Evolutionary conservation across 2,888 invertebrate genomes (phyloP), one percentile per base, ranked within the genome.

Genomic region (Drosophila siamana): DNA sequence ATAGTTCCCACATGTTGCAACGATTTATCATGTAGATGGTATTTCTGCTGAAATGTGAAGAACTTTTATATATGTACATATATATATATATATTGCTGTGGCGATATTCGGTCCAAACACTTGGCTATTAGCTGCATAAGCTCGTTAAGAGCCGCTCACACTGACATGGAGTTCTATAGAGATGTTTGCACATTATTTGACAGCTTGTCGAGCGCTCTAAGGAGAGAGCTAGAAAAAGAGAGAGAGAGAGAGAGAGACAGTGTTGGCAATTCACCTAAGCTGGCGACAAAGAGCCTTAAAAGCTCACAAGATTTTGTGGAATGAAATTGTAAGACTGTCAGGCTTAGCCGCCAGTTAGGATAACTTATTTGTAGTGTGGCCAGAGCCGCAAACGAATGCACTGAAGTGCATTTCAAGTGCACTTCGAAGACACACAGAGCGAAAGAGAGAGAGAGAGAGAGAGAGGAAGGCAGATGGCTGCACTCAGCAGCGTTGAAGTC

Each of bases 371-470:
- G 62, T 54, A 40, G 75, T 36, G 15, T 54, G 64, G 44, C 9
- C 52, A 48, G 61, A 47, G 63, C 16, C 26, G 55, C 50, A 40
- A 59, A 19, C 56, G 70, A 75, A 64, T 74, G 70, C 71, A 62
- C 51, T 44, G 15, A 55, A 74, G 77, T 74, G 77, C 65, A 62
- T 43, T 59, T 66, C 47, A 40, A 74, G 77, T 59, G 52, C 59
- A 56, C 63, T 63, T 52, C 15, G 61, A 57, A 28, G 30, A 13
- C 36, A 15, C 7, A 8, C 11, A 3, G 26, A 26, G 6, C 16
- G 19, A 9, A 8, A 16, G 26, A 26, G 28, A 13, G 13, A 8
- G 6, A 4, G 15, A 30, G 22, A 13, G 9, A 4, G 19, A 1
- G 30, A 5, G 13, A 11, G 13, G 11, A 26, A 13, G 33, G 2